Percentiles rank a stretch among this genome's conserved stretches.
phyloP scores from a whole-genome alignment of 2,113 vertebrate genomes.

The Rhabdomys dilectus region DNA sequence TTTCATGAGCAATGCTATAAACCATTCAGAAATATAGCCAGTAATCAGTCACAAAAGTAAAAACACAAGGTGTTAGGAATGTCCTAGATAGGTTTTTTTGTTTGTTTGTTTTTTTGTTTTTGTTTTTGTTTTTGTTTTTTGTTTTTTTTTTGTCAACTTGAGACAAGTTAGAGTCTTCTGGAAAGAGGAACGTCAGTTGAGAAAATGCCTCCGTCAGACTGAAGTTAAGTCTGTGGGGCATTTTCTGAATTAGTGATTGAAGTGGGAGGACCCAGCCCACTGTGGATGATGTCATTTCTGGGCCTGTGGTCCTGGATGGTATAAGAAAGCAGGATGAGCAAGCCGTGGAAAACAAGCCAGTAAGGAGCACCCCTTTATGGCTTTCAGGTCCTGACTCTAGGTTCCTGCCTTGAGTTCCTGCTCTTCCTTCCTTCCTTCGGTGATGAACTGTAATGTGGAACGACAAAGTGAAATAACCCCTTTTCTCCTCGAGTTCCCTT shows the following conservation, averaged over 20 bases:
- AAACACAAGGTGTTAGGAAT: background rate
- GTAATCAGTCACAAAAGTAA: background rate
- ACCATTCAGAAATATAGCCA: background rate
- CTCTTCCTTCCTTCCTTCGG: background rate
- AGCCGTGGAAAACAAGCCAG: background rate
- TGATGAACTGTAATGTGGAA: background rate
- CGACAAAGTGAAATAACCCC: background rate
- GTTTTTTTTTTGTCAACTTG: background rate
- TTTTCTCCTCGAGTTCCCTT: background rate
- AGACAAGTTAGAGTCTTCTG: background rate
- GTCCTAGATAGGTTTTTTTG: background rate
- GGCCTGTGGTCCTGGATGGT: too few relatives aligned
- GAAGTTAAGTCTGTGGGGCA: background rate
- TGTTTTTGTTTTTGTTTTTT: background rate
- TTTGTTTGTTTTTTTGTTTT: background rate
- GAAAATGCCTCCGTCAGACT: background rate
- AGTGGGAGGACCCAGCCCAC: too few relatives aligned
- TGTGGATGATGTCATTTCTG: too few relatives aligned
- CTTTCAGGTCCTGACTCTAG: background rate
- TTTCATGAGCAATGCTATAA: background rate
- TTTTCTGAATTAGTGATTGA: background rate
- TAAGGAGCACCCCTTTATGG: background rate
- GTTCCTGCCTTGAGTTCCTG: background rate
- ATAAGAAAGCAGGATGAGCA: background rate
- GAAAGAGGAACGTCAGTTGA: background rate